phyloP scores from a whole-genome alignment of 1,140 invertebrate genomes.

The Drosophila equinoxialis region DNA sequence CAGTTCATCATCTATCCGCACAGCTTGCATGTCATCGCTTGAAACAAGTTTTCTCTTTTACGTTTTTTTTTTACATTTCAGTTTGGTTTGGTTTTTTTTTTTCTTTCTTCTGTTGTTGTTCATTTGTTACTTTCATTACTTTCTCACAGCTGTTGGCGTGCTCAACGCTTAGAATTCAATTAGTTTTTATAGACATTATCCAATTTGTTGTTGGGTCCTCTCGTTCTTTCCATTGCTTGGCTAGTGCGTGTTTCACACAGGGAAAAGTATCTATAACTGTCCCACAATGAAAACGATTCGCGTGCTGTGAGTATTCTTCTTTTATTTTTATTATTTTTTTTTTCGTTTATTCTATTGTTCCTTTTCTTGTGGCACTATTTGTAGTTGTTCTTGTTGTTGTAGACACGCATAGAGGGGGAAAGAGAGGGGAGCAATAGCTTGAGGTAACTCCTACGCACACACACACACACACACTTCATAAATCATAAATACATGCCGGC shows the following conservation, averaged over 20 bases:
- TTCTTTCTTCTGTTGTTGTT: slow-evolving; percentile 42
- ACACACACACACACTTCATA: slow-evolving; percentile 61
- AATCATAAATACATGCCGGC: slow-evolving; percentile 77
- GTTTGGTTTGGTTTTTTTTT: slow-evolving; percentile 19
- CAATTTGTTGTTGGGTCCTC: slow-evolving; percentile 67
- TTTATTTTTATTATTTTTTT: too few relatives aligned
- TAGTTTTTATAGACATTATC: slow-evolving; percentile 82
- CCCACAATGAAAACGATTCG: slow-evolving; percentile 65
- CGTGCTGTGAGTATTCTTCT: slow-evolving; percentile 67
- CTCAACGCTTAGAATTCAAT: slow-evolving; percentile 79
- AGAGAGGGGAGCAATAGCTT: neutral
- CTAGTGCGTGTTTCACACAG: slow-evolving; percentile 55
- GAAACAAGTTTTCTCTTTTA: slow-evolving; percentile 46
- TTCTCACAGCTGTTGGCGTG: slow-evolving; percentile 78
- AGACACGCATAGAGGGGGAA: slow-evolving; percentile 51
- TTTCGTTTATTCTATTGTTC: slow-evolving; percentile 64
- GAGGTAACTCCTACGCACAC: slow-evolving; percentile 27
- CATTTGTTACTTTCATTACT: slow-evolving; percentile 61
- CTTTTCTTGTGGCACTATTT: slow-evolving; percentile 55
- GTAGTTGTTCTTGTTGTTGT: slow-evolving; percentile 47
- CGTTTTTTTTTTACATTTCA: slow-evolving; percentile 16
- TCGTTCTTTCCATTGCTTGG: slow-evolving; percentile 18
- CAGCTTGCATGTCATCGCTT: slow-evolving; percentile 79
- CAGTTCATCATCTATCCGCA: slow-evolving; percentile 33
- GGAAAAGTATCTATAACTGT: slow-evolving; percentile 63